Conservation (phyloP, 2,888 invertebrate genomes). For the Furcula furcula region DNA sequence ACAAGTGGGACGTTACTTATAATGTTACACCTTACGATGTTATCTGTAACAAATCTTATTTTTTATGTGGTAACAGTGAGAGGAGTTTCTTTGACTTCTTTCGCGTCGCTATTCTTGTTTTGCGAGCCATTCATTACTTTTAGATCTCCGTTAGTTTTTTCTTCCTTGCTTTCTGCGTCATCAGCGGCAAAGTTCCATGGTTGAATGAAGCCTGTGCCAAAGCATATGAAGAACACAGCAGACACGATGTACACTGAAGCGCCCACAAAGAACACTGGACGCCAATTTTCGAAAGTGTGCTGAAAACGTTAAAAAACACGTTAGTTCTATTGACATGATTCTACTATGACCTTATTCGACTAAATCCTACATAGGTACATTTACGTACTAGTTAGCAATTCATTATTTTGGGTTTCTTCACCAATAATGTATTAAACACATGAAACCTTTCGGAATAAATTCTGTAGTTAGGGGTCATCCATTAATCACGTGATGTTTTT, state of each 20-base stretch:
- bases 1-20: background rate
- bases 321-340: too few species aligned
- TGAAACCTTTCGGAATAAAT: too few species aligned
- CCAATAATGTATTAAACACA: too few species aligned
- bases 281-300: constrained; percentile 89
- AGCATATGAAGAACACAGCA: constrained; percentile 85
- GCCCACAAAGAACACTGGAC: constrained; percentile 87
- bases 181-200: constrained; percentile 83
- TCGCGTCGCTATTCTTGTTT: constrained; percentile 42
- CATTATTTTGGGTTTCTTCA: too few species aligned
- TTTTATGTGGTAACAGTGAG: constrained; percentile 48
- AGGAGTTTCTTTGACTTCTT: constrained; percentile 61
- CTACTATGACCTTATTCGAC: too few species aligned
- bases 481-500: too few species aligned
- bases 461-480: too few species aligned
- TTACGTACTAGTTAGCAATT: too few species aligned
- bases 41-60: constrained; percentile 9
- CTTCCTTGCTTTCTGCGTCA: constrained; percentile 36
- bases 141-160: constrained; percentile 42
- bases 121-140: constrained; percentile 42
- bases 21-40: too few species aligned
- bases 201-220: constrained; percentile 87
- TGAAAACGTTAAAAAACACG: constrained; percentile 58
- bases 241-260: constrained; percentile 86
- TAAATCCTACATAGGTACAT: too few species aligned